Base-by-base conservation (phyloP, 2,113 vertebrate genomes). In the Cavia porcellus region DNA sequence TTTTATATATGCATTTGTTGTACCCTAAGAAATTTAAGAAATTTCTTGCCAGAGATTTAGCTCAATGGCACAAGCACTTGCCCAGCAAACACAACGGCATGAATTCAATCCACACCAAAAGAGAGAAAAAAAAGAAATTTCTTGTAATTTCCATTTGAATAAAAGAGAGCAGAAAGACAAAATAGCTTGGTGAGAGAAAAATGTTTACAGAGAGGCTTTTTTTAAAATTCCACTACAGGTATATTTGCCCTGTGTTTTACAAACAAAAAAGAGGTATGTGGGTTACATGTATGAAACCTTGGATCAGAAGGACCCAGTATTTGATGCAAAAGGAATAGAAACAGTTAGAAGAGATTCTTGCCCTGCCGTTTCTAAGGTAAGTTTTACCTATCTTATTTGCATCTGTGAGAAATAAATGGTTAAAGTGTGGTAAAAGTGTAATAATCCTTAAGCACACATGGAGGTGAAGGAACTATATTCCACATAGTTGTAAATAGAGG, bases 261-360 rank as follows among this genome's bases (percentile, higher is more conserved):
- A 99, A 99, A 99, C 99, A 30, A 99, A 99, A 95, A 99, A 99
- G 98, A 99, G 99, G 30, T 99, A 99, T 0, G 99, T 99, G 96
- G 99, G 99, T 96, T 99, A 99, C 97, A 99, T 99, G 99, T 99
- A 99, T 97, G 99, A 99, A 98, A 99, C 99, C 93, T 97, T 99
- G 94, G 99, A 99, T 74, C 99, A 99, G 93, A 99, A 99, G 97
- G 99, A 99, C 97, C 99, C 99, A 0, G 98, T 99, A 97, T 99
- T 99, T 97, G 99, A 99, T 19, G 99, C 99, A 98, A 99, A 99
- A 98, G 99, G 99, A 95, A 99, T 99, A 86, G 99, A 99, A 98
- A 99, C 99, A 0, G 99, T 99, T 87, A 99, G 99, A 96, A 99
- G 99, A 75, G 99, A 99, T 75, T 98, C 99, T 97, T 99, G 99